Conservation (phyloP, 2,113 vertebrate species). For the Cynopterus brachyotis region DNA sequence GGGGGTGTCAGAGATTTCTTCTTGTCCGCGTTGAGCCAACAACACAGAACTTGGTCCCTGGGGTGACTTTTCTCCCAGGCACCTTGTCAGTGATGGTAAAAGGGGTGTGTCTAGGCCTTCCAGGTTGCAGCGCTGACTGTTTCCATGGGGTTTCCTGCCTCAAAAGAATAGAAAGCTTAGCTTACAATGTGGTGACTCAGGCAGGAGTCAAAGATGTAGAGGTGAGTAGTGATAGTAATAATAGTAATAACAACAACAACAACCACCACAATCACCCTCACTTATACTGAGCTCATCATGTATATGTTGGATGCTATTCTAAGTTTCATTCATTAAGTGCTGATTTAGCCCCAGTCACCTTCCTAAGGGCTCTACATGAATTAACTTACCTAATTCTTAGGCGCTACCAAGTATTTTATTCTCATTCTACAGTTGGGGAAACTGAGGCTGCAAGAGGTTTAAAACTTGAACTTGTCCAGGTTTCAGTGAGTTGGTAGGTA, state of each 20-base stretch:
- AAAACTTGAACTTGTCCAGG: background rate
- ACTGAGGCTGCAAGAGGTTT: background rate
- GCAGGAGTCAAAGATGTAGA: background rate
- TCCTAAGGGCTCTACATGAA: background rate
- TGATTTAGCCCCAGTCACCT: background rate
- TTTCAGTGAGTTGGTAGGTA: background rate
- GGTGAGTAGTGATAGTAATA: background rate
- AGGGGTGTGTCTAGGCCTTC: background rate
- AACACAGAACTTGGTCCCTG: background rate
- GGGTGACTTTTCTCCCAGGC: background rate
- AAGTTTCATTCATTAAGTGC: background rate
- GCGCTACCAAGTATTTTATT: background rate
- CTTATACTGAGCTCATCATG: background rate
- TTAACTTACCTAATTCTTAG: background rate
- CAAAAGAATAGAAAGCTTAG: background rate
- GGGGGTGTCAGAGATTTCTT: background rate
- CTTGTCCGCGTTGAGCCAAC: background rate
- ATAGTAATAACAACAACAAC: background rate
- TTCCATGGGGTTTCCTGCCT: background rate
- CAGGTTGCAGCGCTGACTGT: background rate
- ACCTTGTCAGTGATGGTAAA: background rate
- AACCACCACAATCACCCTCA: too few relatives aligned
- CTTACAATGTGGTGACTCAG: background rate
- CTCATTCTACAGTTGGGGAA: background rate
- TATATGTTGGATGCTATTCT: background rate